Evolutionary conservation across 2,888 invertebrate genomes (phyloP), one percentile per base, ranked within the genome.

Genomic region (Agrochola litura): DNA sequence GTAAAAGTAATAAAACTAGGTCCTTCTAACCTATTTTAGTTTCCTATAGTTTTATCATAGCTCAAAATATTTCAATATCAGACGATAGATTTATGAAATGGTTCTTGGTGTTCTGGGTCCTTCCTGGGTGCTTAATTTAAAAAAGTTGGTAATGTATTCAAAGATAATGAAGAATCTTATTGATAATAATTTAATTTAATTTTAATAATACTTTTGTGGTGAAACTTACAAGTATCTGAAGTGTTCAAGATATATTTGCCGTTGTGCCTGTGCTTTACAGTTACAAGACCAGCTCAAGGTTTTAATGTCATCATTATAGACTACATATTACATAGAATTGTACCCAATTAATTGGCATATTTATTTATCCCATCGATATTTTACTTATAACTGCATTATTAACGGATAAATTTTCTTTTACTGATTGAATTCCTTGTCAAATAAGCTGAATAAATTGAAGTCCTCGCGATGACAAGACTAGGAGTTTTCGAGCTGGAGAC

Each of bases 331-430:
- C 70, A 70, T 60, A 43, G 25, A 79, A 78, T 63, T 64, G 56
- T 79, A 74, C 64, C 74, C 81, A 73, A 58, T 76, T 77, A 41
- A 86, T 81, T 82, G 85, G 80, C 77, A 83, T 82, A 81, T 87
- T 85, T 87, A 72, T 88, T 85, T 86, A 87, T 86, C 88, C 88
- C 88, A 88, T 82, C 88, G 89, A 88, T 82, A 69, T 77, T 76
- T 70, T 76, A 85, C 65, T 68, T 81, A 46, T 63, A 74, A 76
- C 71, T 58, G 66, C 73, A 68, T 52, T 82, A 82, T 10, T 65
- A 71, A 22, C 19, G 14, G 41, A 68, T 70, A 72, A 16, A 22
- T 64, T 71, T 82, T 78, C 16, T 78, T 81, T 76, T 79, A 71
- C 76, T 77, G 60, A 84, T 77, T 83, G 69, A 41, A 75, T 85